Conservation (phyloP, 2,888 invertebrate genomes). For the Belgica antarctica region DNA sequence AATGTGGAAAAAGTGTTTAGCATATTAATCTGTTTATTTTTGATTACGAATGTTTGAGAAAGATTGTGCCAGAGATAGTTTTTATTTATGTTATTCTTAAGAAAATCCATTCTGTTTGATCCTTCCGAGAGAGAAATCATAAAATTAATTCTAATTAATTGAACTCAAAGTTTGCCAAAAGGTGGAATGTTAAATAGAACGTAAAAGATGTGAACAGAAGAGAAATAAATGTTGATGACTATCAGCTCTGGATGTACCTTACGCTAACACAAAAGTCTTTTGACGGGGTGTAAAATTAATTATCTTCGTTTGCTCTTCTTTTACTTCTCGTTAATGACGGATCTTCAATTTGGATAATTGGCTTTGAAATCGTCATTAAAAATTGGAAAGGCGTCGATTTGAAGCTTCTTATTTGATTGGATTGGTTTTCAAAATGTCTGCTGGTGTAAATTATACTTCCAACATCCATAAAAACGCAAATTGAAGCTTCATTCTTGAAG, state of each 20-base stretch:
- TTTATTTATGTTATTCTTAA: neutral
- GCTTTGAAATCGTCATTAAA: neutral
- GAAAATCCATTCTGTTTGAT: neutral
- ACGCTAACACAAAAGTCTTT: neutral
- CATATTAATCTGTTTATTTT: conserved; percentile 10
- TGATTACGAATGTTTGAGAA: neutral
- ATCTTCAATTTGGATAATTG: conserved; percentile 8
- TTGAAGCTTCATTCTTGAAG: too few relatives aligned
- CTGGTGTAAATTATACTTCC: too few relatives aligned
- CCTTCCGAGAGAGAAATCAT: neutral
- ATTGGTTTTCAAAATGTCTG: too few relatives aligned
- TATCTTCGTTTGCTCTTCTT: neutral
- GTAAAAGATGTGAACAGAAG: neutral
- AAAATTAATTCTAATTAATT: too few relatives aligned
- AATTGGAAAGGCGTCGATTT: neutral
- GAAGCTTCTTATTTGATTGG: neutral
- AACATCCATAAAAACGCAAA: too few relatives aligned
- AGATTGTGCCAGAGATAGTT: neutral
- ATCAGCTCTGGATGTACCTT: neutral
- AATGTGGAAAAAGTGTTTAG: neutral
- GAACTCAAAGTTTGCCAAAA: neutral
- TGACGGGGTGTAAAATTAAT: neutral
- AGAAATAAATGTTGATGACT: neutral
- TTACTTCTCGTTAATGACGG: too few relatives aligned
- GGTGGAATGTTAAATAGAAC: too few relatives aligned